Evolutionary conservation across 2,113 vertebrate genomes (phyloP), one percentile per base, ranked within the genome.

Genomic region (Cervus canadensis): DNA sequence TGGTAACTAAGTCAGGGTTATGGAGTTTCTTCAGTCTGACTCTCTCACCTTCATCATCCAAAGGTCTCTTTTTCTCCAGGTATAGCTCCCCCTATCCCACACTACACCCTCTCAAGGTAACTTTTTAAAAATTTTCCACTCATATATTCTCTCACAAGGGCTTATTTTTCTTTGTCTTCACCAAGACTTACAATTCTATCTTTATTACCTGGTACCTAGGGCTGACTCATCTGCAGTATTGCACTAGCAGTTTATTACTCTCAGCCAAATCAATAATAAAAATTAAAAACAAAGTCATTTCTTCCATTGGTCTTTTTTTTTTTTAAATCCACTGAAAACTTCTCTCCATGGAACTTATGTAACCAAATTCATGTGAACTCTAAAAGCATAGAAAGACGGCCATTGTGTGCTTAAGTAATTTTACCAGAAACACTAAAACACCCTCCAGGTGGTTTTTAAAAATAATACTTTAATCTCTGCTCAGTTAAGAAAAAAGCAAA

Each of bases 391-490:
- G 76, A 87, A 97, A 95, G n/a, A 9, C 6, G 52, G 12, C 50
- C 30, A 26, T 60, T 81, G 12, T 89, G 15, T 71, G 16, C 6
- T 17, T 43, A 84, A 95, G 60, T 88, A 71, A 45, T 89, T 92
- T 83, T 79, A 64, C 15, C 76, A 92, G 59, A 93, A 88, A 95
- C 14, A 50, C 50, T 74, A 74, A 90, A 92, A 81, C 84, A 74
- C 33, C 57, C 81, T 93, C n/a, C 45, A 87, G 30, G 43, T 71
- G 33, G 40, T 93, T 83, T 93, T 87, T 33, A 7, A 82, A 96
- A 92, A 79, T 92, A 96, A 90, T 33, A 56, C 43, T 89, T 93
- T 71, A 50, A 81, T 87, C 74, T 94, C 48, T 88, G 25, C 43
- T 78, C 28, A 50, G 83, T 78, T 87, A 83, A 48, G 45, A 62